Evolutionary conservation across 2,888 invertebrate genomes (phyloP).

Genomic region (Anticlea derivata): DNA sequence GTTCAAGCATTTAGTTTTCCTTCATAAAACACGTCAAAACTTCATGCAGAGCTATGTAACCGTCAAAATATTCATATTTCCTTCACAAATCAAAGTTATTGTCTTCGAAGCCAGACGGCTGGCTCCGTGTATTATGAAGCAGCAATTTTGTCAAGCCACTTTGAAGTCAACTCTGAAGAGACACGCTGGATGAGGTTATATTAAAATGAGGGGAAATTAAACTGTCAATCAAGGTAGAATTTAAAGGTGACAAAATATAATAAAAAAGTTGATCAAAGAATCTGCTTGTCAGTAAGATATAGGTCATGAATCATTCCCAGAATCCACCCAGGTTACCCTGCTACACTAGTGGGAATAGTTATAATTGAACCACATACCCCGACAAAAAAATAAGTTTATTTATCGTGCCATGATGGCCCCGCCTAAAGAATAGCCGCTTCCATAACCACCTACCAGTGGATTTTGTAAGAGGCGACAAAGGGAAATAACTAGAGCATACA

Average conservation of each 20-base stretch:
- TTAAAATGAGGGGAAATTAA: slow-evolving; percentile 18
- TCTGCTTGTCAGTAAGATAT: too few relatives aligned
- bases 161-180: slow-evolving; percentile 19
- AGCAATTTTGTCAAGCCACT: slow-evolving; percentile 22
- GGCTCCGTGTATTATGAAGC: slow-evolving; percentile 27
- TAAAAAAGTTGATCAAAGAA: too few relatives aligned
- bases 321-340: too few relatives aligned
- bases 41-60: background rate
- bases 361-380: too few relatives aligned
- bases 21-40: background rate
- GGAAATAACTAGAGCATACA: too few relatives aligned
- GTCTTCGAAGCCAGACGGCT: slow-evolving; percentile 26
- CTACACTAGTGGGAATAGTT: too few relatives aligned
- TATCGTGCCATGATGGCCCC: too few relatives aligned
- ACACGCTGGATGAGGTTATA: slow-evolving; percentile 17
- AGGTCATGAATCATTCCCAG: too few relatives aligned
- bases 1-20: background rate
- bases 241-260: background rate
- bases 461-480: too few relatives aligned
- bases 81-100: slow-evolving; percentile 26
- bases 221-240: slow-evolving; percentile 8
- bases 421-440: too few relatives aligned
- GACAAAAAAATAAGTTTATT: too few relatives aligned
- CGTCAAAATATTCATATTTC: slow-evolving; percentile 19
- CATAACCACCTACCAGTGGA: too few relatives aligned